phyloP scores from a whole-genome alignment of 2,797 vertebrate genomes.

The Jordanella pulchra region DNA sequence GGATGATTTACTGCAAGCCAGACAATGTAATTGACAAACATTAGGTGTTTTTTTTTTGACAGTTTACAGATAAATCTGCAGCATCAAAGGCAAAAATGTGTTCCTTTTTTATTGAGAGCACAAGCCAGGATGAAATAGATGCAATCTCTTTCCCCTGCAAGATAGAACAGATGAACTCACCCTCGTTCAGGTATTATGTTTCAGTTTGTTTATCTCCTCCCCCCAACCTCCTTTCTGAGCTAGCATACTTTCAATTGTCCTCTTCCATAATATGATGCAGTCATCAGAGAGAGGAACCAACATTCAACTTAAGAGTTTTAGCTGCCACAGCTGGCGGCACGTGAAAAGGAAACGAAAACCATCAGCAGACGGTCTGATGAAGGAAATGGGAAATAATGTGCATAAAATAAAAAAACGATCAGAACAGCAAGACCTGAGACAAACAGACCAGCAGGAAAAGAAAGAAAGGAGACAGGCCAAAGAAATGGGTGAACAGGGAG shows the following conservation, averaged over 20 bases:
- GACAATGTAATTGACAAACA: conserved; percentile 54
- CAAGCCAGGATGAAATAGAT: conserved; percentile 26
- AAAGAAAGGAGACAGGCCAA: conserved; percentile 38
- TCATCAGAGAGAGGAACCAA: conserved; percentile 21
- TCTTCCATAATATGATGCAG: conserved; percentile 23
- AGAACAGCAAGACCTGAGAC: conserved; percentile 33
- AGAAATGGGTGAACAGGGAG: conserved; percentile 45
- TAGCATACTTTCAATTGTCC: conserved; percentile 15
- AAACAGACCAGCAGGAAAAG: conserved; percentile 29
- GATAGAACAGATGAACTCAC: conserved; percentile 25
- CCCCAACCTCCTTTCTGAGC: conserved; percentile 1
- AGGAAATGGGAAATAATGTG: conserved; percentile 37
- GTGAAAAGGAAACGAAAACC: conserved; percentile 53
- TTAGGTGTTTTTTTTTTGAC: conserved; percentile 43
- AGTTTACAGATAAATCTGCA: conserved; percentile 49
- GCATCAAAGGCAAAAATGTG: conserved; percentile 51
- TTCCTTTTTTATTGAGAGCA: conserved; percentile 27
- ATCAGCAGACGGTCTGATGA: conserved; percentile 45
- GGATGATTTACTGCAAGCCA: conserved; percentile 58
- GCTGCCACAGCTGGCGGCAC: conserved; percentile 35
- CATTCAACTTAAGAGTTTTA: conserved; percentile 31
- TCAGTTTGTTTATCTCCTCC: conserved; percentile 12
- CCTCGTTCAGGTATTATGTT: conserved; percentile 2
- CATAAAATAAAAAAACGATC: conserved; percentile 36
- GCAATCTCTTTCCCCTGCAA: conserved; percentile 24